Percentiles rank a stretch among this genome's conserved stretches.
Conservation (phyloP, 2,113 vertebrate genomes). For the Limnothrissa miodon region DNA sequence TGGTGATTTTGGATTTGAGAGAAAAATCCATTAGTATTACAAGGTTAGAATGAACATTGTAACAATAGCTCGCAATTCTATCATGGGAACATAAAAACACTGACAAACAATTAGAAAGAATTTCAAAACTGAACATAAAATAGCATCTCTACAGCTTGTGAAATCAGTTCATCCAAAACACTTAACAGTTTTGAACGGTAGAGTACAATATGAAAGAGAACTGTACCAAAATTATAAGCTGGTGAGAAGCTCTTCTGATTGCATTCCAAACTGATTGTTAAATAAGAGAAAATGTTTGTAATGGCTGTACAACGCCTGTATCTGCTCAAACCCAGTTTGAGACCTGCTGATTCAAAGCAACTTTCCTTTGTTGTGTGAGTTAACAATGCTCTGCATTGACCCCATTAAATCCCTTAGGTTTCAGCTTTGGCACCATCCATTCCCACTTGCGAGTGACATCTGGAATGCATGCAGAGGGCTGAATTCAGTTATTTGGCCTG, state of each 20-base stretch:
- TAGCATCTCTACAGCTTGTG: background rate
- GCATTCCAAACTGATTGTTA: background rate
- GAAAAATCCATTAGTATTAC: background rate
- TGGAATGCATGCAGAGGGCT: background rate
- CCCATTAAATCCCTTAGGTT: background rate
- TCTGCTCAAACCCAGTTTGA: background rate
- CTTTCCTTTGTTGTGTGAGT: background rate
- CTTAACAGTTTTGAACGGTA: background rate
- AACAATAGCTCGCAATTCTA: background rate
- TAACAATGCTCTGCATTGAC: constrained; percentile 6
- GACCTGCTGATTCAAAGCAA: background rate
- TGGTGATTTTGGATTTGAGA: background rate
- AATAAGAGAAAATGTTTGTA: background rate
- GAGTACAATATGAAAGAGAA: background rate
- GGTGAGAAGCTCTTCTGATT: constrained; percentile 21
- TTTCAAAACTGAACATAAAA: background rate
- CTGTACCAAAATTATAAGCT: background rate
- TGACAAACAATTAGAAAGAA: background rate
- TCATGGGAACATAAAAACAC: background rate
- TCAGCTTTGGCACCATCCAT: background rate
- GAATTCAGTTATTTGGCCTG: constrained; percentile 2
- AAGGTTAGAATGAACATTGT: background rate
- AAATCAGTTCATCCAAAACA: background rate
- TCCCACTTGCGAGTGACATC: background rate
- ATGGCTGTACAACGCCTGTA: background rate